phyloP scores from a whole-genome alignment of 2,888 invertebrate genomes.

The Pasiphila rectangulata region DNA sequence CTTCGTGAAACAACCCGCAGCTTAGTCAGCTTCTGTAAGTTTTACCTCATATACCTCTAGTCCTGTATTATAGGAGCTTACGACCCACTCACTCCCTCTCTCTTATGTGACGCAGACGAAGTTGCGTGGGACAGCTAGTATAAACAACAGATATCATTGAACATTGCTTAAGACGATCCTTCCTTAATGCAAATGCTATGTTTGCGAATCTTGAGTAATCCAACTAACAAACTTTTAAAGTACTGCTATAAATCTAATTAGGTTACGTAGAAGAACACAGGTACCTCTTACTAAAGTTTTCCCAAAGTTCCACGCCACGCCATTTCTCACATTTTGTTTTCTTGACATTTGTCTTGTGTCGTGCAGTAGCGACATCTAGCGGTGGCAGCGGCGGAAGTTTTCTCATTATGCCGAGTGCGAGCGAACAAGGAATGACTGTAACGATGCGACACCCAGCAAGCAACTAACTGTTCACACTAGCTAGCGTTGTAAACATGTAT shows the following conservation, averaged over 20 bases:
- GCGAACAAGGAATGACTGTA: slow-evolving; percentile 11
- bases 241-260: not conserved
- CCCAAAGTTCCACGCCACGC: not conserved
- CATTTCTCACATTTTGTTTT: slow-evolving; percentile 6
- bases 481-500: too few relatives aligned
- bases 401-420: slow-evolving; percentile 25
- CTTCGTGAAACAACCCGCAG: too few relatives aligned
- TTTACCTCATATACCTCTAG: too few relatives aligned
- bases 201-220: not conserved
- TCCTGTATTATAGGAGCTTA: too few relatives aligned
- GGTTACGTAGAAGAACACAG: not conserved
- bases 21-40: too few relatives aligned
- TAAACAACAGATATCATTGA: too few relatives aligned
- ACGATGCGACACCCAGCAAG: too few relatives aligned
- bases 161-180: too few relatives aligned
- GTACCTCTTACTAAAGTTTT: not conserved
- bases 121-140: too few relatives aligned
- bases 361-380: slow-evolving; percentile 25
- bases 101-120: too few relatives aligned
- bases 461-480: too few relatives aligned
- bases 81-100: too few relatives aligned
- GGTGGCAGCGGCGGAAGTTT: slow-evolving; percentile 25
- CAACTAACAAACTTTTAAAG: not conserved
- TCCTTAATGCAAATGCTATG: not conserved
- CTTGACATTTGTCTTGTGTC: slow-evolving; percentile 17